phyloP scores from a whole-genome alignment of 2,797 vertebrate genomes.

The Myotis planiceps region DNA sequence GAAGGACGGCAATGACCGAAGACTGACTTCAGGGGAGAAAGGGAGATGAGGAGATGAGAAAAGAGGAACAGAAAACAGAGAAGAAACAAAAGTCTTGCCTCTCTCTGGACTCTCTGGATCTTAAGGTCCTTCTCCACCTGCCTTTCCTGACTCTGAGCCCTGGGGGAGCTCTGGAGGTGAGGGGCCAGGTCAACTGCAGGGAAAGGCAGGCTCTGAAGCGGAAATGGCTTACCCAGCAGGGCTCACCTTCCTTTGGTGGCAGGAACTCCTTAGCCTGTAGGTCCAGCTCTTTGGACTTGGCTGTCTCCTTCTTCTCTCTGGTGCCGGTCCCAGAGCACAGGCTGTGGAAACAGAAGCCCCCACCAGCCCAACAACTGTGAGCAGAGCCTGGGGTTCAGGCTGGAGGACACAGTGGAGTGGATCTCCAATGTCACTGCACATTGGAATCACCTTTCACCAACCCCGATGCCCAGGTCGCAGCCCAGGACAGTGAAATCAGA shows the following conservation, averaged over 20 bases:
- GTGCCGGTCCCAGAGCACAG: neutral
- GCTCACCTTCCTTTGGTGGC: constrained; percentile 31
- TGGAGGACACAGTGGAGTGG: rapidly evolving
- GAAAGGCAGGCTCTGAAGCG: no score
- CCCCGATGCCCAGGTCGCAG: rapidly evolving
- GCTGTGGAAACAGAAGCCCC: constrained; percentile 45
- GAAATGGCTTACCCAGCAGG: neutral
- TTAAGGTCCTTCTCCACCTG: neutral
- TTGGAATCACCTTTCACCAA: neutral
- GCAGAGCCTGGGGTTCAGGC: neutral
- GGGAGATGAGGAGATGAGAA: no score
- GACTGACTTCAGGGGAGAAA: neutral
- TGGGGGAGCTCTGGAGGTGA: no score
- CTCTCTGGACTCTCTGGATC: neutral
- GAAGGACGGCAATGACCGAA: neutral
- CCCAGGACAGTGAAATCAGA: neutral
- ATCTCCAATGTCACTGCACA: neutral
- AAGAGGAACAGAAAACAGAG: neutral
- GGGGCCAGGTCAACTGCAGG: rapidly evolving
- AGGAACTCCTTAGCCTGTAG: neutral
- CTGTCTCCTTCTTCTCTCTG: neutral
- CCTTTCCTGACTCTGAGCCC: neutral
- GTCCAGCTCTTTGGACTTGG: neutral
- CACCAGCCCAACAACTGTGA: neutral
- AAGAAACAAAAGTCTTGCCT: no score